These are phyloP conservation scores for Hemistola chrysoprasaria DNA, from an alignment of 2,888 invertebrate genomes.

Conservation along the genomic window DNA sequence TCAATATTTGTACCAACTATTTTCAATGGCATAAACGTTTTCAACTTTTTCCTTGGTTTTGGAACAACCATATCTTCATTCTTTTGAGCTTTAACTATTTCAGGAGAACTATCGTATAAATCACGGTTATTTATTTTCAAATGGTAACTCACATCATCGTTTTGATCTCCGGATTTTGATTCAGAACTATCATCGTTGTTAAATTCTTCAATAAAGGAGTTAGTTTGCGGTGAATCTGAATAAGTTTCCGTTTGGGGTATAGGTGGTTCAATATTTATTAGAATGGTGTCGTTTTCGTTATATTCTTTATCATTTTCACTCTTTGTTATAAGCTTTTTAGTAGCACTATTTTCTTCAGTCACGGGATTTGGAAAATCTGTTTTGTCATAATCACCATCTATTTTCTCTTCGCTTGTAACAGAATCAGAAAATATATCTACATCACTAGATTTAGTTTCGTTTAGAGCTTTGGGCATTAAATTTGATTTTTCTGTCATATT, in stretches of 20 bases:
- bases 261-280: conserved; percentile 15
- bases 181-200: conserved; percentile 17
- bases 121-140: conserved; percentile 70
- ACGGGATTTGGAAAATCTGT: conserved; percentile 1
- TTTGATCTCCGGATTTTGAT: conserved; percentile 30
- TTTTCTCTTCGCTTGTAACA: conserved; percentile 4
- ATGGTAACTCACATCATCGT: conserved; percentile 66
- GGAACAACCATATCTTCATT: conserved; percentile 33
- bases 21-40: conserved; percentile 57
- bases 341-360: neutral
- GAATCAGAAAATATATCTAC: conserved; percentile 14
- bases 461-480: conserved; percentile 26
- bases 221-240: conserved; percentile 13
- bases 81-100: conserved; percentile 29
- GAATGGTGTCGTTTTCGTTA: conserved; percentile 2
- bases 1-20: conserved; percentile 45
- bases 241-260: conserved; percentile 12
- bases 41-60: conserved; percentile 39
- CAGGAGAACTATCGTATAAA: conserved; percentile 37
- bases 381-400: conserved; percentile 8
- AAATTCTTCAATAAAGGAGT: conserved; percentile 29
- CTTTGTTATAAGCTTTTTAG: conserved; percentile 2
- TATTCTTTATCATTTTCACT: neutral
- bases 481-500: conserved; percentile 37
- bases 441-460: conserved; percentile 19